phyloP scores from a whole-genome alignment of 2,113 vertebrate genomes.

The Mesembrinibis cayennensis region DNA sequence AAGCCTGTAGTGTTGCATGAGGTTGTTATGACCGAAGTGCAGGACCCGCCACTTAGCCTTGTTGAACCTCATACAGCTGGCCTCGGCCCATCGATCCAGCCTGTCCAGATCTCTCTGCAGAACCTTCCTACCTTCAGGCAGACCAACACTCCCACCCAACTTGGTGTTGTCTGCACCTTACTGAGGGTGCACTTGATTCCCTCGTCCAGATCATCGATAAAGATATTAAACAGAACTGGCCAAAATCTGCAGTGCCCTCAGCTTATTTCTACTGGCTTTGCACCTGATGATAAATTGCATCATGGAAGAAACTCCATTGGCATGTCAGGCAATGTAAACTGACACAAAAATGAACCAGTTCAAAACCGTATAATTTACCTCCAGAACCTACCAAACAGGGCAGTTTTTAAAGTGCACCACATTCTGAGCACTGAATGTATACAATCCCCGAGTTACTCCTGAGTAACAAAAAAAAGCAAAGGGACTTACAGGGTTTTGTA shows the following conservation, averaged over 20 bases:
- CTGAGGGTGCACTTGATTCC: no score
- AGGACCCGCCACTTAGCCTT: no score
- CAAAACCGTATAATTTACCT: not conserved
- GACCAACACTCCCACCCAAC: no score
- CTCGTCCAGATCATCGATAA: no score
- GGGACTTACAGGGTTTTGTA: not conserved
- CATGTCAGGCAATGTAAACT: not conserved
- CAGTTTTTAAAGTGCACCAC: not conserved
- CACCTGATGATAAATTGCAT: not conserved
- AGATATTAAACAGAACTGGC: no score
- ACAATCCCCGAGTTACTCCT: not conserved
- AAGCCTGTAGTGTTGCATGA: no score
- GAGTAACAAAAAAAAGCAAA: not conserved
- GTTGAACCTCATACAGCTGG: no score
- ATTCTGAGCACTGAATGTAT: not conserved
- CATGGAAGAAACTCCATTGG: not conserved
- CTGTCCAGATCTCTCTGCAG: no score
- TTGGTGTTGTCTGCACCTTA: no score
- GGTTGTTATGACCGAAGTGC: no score
- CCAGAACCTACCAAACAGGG: not conserved
- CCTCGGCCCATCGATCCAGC: no score
- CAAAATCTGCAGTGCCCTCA: not conserved
- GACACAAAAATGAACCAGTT: not conserved
- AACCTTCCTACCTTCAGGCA: no score
- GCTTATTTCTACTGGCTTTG: not conserved